phyloP scores from a whole-genome alignment of 2,888 invertebrate species.

The Amphimallon solstitiale region DNA sequence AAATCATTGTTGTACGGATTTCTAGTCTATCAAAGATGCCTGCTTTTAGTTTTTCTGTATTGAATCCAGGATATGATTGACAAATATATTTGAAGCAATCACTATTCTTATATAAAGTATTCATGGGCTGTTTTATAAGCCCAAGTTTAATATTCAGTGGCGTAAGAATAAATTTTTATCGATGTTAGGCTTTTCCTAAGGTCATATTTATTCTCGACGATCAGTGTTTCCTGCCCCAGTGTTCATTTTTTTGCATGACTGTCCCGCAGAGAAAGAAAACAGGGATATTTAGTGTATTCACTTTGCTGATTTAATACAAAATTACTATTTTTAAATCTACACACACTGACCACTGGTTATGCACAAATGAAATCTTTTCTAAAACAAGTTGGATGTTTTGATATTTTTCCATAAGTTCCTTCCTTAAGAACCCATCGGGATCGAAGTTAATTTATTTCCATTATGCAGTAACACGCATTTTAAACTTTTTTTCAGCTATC shows the following conservation, averaged over 20 bases:
- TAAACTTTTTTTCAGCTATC: background rate
- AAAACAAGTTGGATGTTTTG: conserved; percentile 41
- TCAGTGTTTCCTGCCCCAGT: conserved; percentile 43
- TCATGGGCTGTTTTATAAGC: too few relatives aligned
- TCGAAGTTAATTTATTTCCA: conserved; percentile 31
- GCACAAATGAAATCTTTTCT: conserved; percentile 22
- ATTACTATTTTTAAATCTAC: conserved; percentile 42
- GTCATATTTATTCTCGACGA: conserved; percentile 25
- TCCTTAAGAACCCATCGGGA: conserved; percentile 31
- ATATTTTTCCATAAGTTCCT: conserved; percentile 40
- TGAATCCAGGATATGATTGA: too few relatives aligned
- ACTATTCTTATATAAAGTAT: too few relatives aligned
- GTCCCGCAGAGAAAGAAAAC: conserved; percentile 50
- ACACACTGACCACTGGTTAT: conserved; percentile 43
- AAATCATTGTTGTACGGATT: too few relatives aligned
- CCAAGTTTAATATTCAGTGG: too few relatives aligned
- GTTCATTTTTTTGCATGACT: conserved; percentile 44
- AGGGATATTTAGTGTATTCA: conserved; percentile 48
- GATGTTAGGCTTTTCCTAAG: conserved; percentile 23
- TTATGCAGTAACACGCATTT: conserved; percentile 23
- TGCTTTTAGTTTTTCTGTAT: too few relatives aligned
- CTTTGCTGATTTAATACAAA: conserved; percentile 47
- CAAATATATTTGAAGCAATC: too few relatives aligned
- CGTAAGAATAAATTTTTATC: too few relatives aligned
- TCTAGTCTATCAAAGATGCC: too few relatives aligned